phyloP scores from a whole-genome alignment of 2,888 invertebrate species.

The Stictocephala bisonia region DNA sequence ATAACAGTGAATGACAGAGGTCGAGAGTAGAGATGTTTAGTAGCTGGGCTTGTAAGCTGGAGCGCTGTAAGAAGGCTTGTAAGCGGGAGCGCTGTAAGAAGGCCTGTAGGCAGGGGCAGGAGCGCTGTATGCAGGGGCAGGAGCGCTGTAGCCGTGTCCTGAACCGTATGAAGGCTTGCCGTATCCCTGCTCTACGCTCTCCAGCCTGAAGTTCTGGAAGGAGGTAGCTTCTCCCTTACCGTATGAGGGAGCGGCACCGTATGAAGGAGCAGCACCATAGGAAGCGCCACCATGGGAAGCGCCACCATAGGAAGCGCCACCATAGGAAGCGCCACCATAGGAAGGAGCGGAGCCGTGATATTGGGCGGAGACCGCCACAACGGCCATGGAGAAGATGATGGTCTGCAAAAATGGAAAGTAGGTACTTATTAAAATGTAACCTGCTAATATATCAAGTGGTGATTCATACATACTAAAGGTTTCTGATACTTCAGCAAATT shows the following conservation, averaged over 20 bases:
- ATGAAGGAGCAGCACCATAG: no score
- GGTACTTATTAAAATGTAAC: no score
- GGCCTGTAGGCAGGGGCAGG: constrained; percentile 5
- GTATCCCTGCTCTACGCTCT: not conserved
- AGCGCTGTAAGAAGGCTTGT: constrained; percentile 17
- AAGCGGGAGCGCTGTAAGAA: not conserved
- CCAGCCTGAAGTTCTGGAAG: constrained; percentile 29
- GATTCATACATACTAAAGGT: no score
- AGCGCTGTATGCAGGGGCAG: constrained; percentile 10
- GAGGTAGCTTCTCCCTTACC: constrained; percentile 31
- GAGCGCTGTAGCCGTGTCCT: not conserved
- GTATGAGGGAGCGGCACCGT: constrained; percentile 1
- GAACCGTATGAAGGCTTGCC: constrained; percentile 9
- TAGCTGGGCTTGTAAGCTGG: constrained; percentile 29
- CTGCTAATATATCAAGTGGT: no score
- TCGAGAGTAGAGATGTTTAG: not conserved
- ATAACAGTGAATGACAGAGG: constrained; percentile 6
- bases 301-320: no score
- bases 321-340: not conserved
- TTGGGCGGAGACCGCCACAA: constrained; percentile 7
- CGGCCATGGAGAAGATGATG: not conserved
- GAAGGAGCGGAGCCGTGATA: not conserved
- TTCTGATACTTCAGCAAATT: no score
- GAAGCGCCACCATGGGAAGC: not conserved
- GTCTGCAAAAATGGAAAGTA: constrained; percentile 5